These are phyloP conservation scores for Ennomos quercinarius DNA, from an alignment of 2,888 invertebrate species.

Conservation along the genomic window DNA sequence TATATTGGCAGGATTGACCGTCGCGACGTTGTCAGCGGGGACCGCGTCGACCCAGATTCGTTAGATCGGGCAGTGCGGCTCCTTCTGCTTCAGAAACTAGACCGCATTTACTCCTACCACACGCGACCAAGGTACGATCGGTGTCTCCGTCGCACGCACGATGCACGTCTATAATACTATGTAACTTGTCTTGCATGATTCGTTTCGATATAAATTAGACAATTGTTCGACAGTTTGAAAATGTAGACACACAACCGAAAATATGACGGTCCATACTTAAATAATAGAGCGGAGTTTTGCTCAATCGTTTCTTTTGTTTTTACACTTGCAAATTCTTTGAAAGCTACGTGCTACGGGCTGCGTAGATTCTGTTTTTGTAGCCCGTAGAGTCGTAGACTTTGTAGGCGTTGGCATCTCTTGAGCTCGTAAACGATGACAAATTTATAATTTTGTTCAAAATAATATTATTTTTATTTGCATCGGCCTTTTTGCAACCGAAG, in stretches of 20 bases:
- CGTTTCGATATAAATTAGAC: constrained; percentile 20
- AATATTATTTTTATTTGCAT: too few relatives aligned
- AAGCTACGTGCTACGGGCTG: background rate
- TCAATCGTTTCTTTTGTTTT: too few relatives aligned
- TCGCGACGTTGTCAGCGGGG: constrained; percentile 75
- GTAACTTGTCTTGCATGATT: constrained; percentile 53
- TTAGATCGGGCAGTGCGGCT: constrained; percentile 85
- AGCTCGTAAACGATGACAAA: background rate
- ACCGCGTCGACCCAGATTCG: constrained; percentile 78
- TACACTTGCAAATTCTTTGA: too few relatives aligned
- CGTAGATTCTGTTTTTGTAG: background rate
- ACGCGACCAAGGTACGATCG: constrained; percentile 86
- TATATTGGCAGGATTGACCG: constrained; percentile 84
- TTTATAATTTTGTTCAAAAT: too few relatives aligned
- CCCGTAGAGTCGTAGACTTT: constrained; percentile 7
- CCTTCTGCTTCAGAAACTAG: constrained; percentile 84
- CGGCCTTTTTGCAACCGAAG: too few relatives aligned
- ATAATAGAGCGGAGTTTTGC: too few relatives aligned
- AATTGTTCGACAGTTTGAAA: too few relatives aligned
- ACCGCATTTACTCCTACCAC: constrained; percentile 86
- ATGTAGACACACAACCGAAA: too few relatives aligned
- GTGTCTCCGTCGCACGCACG: constrained; percentile 65
- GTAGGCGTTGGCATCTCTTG: background rate
- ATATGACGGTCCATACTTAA: too few relatives aligned
- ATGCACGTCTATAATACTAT: constrained; percentile 50